Base-by-base conservation (phyloP, 2,888 invertebrate genomes). In the Andricus quercusramuli region DNA sequence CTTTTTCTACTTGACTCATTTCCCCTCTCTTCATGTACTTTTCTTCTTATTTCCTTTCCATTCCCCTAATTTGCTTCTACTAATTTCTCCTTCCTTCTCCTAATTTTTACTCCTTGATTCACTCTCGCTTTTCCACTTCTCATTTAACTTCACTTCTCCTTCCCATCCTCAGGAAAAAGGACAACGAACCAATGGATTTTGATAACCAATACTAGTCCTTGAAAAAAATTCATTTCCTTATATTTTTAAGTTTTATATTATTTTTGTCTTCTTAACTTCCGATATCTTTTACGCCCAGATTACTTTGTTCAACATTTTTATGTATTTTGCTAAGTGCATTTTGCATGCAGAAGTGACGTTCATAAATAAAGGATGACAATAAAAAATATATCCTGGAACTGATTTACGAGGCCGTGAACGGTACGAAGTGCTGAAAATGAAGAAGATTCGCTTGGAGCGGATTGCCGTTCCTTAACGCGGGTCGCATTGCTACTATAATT, bases 401-500 rank as follows among this genome's bases (percentile, higher is more conserved):
- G 41, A 37, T 67, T 67, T 67, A 67, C 11, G 37, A 67, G 37
- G 37, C 15, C 66, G 20, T 67, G 37, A n/a, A 67, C 4, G 32
- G 11, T 25, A 62, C 62, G 25, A 37, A 41, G 66, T 67, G n/a
- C 20, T 41, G n/a, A 37, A 67, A 67, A 67, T n/a, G 37, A 41
- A 66, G 65, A 37, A 66, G 66, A 67, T 37, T 37, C 22, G n/a
- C n/a, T 37, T n/a, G 37, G 20, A 37, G 37, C 37, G n/a, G n/a
- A 67, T 41, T 13, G 11, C 13, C 20, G 65, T 65, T 65, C 20
- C 32, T 65, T n/a, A 65, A 65, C 17, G 32, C 65, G n/a, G 13
- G 66, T n/a, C n/a, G 37, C 66, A 67, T 41, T 83, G 81, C 82
- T 80, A 83, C 84, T 84, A 85, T 87, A 83, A 86, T 87, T 88